phyloP scores from a whole-genome alignment of 30 jellyfish, hydroid and myxozoan species.

The Nemopilema nomurai region DNA sequence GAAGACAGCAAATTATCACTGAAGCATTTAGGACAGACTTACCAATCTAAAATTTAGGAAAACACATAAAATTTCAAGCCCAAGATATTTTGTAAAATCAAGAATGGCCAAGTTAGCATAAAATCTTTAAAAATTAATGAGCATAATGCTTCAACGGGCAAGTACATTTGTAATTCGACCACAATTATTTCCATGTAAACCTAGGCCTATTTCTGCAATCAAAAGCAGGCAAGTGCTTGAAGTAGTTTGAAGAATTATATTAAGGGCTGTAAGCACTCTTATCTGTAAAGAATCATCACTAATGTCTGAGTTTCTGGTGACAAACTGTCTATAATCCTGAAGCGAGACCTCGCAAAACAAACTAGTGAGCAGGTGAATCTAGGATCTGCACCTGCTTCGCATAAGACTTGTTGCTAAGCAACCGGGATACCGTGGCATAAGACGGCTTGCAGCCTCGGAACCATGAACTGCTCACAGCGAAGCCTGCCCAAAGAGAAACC shows the following conservation, averaged over 20 bases:
- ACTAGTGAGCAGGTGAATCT: neutral
- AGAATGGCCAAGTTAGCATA: constrained; percentile 16
- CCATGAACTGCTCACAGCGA: neutral
- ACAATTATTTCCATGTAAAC: neutral
- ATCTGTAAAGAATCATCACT: neutral
- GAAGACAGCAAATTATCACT: too few relatives aligned
- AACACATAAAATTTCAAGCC: too few relatives aligned
- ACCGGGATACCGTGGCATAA: neutral
- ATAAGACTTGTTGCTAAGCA: neutral
- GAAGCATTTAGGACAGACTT: too few relatives aligned
- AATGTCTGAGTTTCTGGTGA: neutral
- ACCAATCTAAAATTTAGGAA: too few relatives aligned
- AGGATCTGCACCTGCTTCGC: neutral
- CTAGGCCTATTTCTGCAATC: neutral
- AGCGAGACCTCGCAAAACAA: neutral
- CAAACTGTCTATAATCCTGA: neutral
- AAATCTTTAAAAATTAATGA: constrained; percentile 42
- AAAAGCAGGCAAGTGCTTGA: neutral
- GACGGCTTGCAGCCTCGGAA: too few relatives aligned
- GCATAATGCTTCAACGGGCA: neutral
- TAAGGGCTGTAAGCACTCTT: neutral
- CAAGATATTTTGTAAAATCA: neutral
- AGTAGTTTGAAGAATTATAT: neutral
- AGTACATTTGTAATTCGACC: neutral
- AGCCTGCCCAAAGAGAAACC: neutral